Percentiles rank a stretch among this genome's conserved stretches.
Conservation (phyloP, 2,888 invertebrate species). For the Acronicta psi region DNA sequence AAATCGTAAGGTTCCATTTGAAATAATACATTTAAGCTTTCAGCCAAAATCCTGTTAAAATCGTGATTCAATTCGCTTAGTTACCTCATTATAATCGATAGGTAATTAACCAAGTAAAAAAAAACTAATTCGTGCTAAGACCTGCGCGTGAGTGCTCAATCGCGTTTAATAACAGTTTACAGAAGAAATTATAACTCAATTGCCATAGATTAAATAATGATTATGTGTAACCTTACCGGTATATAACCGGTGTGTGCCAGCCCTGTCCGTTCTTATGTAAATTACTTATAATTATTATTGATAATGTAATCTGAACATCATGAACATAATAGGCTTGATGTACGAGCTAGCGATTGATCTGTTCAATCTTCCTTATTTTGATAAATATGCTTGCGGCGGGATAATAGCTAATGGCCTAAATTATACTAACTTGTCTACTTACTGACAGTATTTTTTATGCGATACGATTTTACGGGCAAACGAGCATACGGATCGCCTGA, state of each 20-base stretch:
- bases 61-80: constrained; percentile 9
- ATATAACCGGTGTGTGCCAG: constrained; percentile 25
- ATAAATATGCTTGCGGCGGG: too few species aligned
- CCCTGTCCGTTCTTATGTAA: constrained; percentile 40
- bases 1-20: too few species aligned
- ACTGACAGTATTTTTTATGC: too few species aligned
- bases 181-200: constrained; percentile 49
- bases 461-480: too few species aligned
- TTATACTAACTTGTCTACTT: too few species aligned
- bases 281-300: constrained; percentile 38
- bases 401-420: too few species aligned
- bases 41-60: constrained; percentile 7
- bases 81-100: constrained; percentile 20
- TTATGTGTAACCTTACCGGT: constrained; percentile 43
- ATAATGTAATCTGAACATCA: constrained; percentile 22
- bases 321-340: constrained; percentile 12
- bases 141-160: constrained; percentile 11
- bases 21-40: too few species aligned
- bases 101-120: constrained; percentile 8
- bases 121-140: constrained; percentile 11
- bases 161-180: constrained; percentile 42
- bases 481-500: too few species aligned
- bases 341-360: background rate
- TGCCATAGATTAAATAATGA: constrained; percentile 40
- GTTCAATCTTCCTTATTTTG: too few species aligned